phyloP scores from a whole-genome alignment of 92 coral and sea anemone species.

The Zoanthus sociatus region DNA sequence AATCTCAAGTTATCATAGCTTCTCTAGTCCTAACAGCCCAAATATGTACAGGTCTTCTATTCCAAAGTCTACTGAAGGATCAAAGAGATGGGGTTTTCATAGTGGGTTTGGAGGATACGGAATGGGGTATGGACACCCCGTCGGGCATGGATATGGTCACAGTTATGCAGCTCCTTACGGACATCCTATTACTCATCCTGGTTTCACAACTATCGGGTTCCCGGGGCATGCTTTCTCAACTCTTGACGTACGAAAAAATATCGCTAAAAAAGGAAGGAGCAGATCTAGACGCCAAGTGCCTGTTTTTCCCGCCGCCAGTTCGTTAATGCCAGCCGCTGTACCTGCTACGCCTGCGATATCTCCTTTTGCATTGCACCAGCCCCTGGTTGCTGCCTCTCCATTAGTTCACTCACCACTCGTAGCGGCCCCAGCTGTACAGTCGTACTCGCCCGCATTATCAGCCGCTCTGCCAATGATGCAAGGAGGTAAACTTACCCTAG shows the following conservation, averaged over 20 bases:
- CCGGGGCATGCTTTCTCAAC: slow-evolving; percentile 98
- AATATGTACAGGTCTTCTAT: slow-evolving; percentile 68
- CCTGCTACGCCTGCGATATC: slow-evolving; percentile 29
- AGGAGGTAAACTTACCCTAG: slow-evolving; percentile 18
- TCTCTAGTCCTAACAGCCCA: slow-evolving; percentile 64
- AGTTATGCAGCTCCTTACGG: slow-evolving; percentile 94
- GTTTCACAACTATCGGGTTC: slow-evolving; percentile 94
- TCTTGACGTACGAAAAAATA: slow-evolving; percentile 89
- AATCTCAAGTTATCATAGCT: slow-evolving; percentile 64
- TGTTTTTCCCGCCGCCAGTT: slow-evolving; percentile 35
- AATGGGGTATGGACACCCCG: slow-evolving; percentile 47
- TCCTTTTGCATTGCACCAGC: slow-evolving; percentile 17
- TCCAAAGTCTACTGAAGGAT: slow-evolving; percentile 62
- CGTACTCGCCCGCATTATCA: slow-evolving; percentile 30
- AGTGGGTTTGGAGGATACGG: slow-evolving; percentile 58
- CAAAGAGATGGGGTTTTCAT: slow-evolving; percentile 78
- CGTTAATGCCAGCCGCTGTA: slow-evolving; percentile 29
- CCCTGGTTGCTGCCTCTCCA: slow-evolving; percentile 11
- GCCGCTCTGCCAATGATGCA: slow-evolving; percentile 41
- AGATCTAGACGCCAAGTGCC: slow-evolving; percentile 77
- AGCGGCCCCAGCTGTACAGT: slow-evolving; percentile 36
- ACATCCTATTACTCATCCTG: slow-evolving; percentile 99
- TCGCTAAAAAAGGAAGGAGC: slow-evolving; percentile 74
- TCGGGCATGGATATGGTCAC: slow-evolving; percentile 77
- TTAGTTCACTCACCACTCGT: slow-evolving; percentile 19